These are phyloP conservation scores for Atherinosoma microstoma DNA, from an alignment of 2,797 vertebrate genomes.

Conservation along the genomic window DNA sequence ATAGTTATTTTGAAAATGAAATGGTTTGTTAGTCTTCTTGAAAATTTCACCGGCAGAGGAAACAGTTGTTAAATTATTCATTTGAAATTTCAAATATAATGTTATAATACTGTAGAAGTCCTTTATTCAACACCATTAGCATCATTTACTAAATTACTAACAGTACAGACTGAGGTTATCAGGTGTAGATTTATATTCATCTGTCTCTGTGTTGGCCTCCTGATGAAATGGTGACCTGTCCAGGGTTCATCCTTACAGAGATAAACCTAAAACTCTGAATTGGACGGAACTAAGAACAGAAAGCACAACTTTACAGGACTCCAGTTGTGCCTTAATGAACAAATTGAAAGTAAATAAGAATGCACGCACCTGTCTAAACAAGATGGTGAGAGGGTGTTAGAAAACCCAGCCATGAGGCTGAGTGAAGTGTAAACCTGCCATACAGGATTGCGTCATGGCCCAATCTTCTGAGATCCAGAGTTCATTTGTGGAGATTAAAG, in stretches of 20 bases:
- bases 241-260: too few relatives aligned
- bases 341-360: not conserved
- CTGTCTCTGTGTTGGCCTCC: not conserved
- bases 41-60: not conserved
- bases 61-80: not conserved
- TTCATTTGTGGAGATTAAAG: too few relatives aligned
- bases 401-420: too few relatives aligned
- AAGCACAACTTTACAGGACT: not conserved
- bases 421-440: too few relatives aligned
- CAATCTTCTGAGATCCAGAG: too few relatives aligned
- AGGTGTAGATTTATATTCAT: not conserved
- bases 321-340: not conserved
- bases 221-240: too few relatives aligned
- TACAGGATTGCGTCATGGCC: too few relatives aligned
- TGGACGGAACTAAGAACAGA: too few relatives aligned
- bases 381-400: not conserved
- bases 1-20: not conserved
- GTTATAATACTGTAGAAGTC: not conserved
- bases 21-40: constrained; percentile 2
- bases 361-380: too few relatives aligned
- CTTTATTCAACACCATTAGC: not conserved
- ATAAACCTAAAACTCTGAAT: too few relatives aligned
- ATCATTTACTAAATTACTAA: not conserved
- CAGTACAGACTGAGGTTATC: not conserved
- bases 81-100: not conserved